Percentiles rank a stretch among this genome's conserved stretches.
Evolutionary conservation across 2,888 invertebrate genomes (phyloP).

Genomic region (Microplitis manilae): DNA sequence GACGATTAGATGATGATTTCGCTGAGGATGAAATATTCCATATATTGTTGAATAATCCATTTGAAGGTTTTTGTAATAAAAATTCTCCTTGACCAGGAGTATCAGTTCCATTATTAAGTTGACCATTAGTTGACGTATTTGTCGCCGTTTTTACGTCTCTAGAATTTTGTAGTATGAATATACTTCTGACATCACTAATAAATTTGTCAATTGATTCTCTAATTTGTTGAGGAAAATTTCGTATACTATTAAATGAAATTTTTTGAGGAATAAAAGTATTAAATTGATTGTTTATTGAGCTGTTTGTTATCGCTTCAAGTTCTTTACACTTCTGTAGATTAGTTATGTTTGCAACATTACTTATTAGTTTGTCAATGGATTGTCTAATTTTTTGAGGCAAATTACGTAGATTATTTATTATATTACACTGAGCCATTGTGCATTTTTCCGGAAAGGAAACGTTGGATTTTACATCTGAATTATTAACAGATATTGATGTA

Average conservation of each 20-base stretch:
- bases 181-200: background rate
- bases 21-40: background rate
- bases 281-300: background rate
- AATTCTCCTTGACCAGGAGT: background rate
- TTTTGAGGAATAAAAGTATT: background rate
- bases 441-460: background rate
- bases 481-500: background rate
- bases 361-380: background rate
- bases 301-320: background rate
- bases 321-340: background rate
- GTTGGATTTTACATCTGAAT: background rate
- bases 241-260: background rate
- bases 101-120: background rate
- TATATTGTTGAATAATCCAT: background rate
- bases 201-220: background rate
- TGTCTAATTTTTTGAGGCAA: background rate
- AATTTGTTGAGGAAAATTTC: background rate
- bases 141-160: background rate
- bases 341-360: background rate
- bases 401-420: background rate
- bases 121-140: background rate
- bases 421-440: background rate
- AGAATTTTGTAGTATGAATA: background rate
- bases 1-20: background rate
- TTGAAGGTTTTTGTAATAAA: background rate